These are phyloP conservation scores for Zelleria hepariella DNA, from an alignment of 2,888 invertebrate genomes.

Conservation along the genomic window DNA sequence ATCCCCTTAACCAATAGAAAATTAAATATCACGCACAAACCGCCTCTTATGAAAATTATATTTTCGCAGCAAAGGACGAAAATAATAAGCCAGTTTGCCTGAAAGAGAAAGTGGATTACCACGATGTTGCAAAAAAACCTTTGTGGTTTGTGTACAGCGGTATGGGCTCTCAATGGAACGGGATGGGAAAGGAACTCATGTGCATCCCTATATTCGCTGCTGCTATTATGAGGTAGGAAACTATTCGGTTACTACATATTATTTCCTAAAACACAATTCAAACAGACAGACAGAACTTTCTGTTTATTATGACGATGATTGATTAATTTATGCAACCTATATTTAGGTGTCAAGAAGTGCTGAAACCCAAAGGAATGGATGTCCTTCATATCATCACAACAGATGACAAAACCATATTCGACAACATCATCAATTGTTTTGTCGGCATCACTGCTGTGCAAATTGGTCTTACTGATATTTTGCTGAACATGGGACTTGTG, in stretches of 20 bases:
- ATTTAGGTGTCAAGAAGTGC: slow-evolving; percentile 61
- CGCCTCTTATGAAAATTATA: too few species aligned
- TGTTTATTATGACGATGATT: not conserved
- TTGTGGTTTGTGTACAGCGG: slow-evolving; percentile 81
- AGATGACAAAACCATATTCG: slow-evolving; percentile 69
- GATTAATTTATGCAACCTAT: not conserved
- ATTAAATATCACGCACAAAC: too few species aligned
- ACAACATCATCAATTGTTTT: slow-evolving; percentile 78
- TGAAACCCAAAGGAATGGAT: slow-evolving; percentile 76
- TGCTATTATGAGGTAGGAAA: slow-evolving; percentile 59
- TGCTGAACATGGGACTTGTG: slow-evolving; percentile 67
- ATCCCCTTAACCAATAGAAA: too few species aligned
- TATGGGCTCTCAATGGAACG: slow-evolving; percentile 80
- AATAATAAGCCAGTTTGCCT: slow-evolving; percentile 31
- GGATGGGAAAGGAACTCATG: slow-evolving; percentile 77
- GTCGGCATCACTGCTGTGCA: slow-evolving; percentile 83
- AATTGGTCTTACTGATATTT: slow-evolving; percentile 67
- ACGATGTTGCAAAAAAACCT: slow-evolving; percentile 47
- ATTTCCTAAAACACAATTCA: too few species aligned
- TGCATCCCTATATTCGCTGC: slow-evolving; percentile 72
- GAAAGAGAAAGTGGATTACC: slow-evolving; percentile 30
- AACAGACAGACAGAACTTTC: too few species aligned
- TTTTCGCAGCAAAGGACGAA: slow-evolving; percentile 25
- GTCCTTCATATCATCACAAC: slow-evolving; percentile 76
- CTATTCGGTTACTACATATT: too few species aligned